phyloP scores from a whole-genome alignment of 2,797 vertebrate species.

The Spinibarbus caldwelli region DNA sequence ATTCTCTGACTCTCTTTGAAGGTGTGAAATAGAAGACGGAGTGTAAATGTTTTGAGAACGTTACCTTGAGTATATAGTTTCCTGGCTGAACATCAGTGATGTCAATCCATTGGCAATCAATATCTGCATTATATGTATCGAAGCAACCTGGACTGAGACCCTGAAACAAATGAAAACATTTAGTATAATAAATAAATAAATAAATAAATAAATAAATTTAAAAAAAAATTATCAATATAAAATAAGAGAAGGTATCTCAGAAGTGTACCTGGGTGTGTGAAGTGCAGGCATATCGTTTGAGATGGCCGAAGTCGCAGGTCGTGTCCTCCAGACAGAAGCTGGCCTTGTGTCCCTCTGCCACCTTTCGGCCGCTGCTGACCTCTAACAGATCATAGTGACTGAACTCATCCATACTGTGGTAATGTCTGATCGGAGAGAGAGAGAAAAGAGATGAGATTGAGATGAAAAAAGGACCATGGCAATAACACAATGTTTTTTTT shows the following conservation, averaged over 20 bases:
- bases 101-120: constrained; percentile 98
- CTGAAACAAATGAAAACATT: constrained; percentile 72
- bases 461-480: background rate
- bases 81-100: constrained; percentile 95
- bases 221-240: no score
- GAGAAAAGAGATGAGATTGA: background rate
- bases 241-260: background rate
- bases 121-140: constrained; percentile 96
- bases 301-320: constrained; percentile 95
- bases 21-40: no score
- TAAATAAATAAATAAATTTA: background rate
- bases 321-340: constrained; percentile 98
- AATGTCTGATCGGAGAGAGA: constrained; percentile 80
- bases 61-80: constrained; percentile 94
- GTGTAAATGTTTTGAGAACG: background rate
- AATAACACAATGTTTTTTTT: no score
- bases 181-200: background rate
- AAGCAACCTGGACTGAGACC: constrained; percentile 96
- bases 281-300: constrained; percentile 95
- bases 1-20: constrained; percentile 4
- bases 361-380: constrained; percentile 86
- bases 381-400: constrained; percentile 96
- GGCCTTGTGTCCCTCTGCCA: constrained; percentile 97
- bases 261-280: constrained; percentile 89
- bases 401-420: constrained; percentile 99